phyloP scores from a whole-genome alignment of 92 coral and sea anemone species.

The Nematostella vectensis region DNA sequence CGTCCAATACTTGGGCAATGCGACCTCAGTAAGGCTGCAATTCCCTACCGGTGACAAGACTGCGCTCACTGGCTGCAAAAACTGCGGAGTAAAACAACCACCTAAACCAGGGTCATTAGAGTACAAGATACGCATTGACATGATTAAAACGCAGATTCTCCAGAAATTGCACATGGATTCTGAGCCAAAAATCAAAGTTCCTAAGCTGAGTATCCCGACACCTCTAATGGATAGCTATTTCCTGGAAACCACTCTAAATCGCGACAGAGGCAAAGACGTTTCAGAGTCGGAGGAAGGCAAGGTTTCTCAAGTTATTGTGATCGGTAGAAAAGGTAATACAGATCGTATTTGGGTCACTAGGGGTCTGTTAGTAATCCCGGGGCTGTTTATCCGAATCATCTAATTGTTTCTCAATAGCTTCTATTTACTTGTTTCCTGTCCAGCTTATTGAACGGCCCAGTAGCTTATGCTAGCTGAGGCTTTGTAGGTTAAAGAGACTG shows the following conservation, averaged over 20 bases:
- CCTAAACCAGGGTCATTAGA: slow-evolving; percentile 12
- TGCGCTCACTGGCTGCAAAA: slow-evolving; percentile 12
- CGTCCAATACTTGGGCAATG: slow-evolving; percentile 12
- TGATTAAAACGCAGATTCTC: slow-evolving; percentile 43
- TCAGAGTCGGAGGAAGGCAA: slow-evolving; percentile 6
- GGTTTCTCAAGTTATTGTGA: slow-evolving; percentile 28
- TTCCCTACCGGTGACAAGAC: background rate
- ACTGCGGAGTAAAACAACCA: slow-evolving; percentile 19
- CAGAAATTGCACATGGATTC: slow-evolving; percentile 34
- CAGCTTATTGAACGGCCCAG: too few species aligned
- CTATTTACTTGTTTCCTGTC: too few species aligned
- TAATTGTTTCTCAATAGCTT: too few species aligned
- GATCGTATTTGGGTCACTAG: too few species aligned
- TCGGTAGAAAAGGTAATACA: slow-evolving; percentile 37
- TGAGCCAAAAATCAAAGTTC: slow-evolving; percentile 31
- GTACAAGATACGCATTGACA: slow-evolving; percentile 40
- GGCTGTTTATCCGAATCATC: too few species aligned
- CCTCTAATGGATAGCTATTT: slow-evolving; percentile 35
- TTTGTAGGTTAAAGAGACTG: too few species aligned
- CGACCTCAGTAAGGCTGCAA: slow-evolving; percentile 1
- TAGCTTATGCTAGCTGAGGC: too few species aligned
- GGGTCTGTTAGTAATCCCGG: too few species aligned
- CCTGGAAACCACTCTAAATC: slow-evolving; percentile 20
- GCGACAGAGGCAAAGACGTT: background rate
- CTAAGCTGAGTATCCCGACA: slow-evolving; percentile 23